Evolutionary conservation across 2,888 invertebrate species (phyloP).

Genomic region (Cryptus armator): DNA sequence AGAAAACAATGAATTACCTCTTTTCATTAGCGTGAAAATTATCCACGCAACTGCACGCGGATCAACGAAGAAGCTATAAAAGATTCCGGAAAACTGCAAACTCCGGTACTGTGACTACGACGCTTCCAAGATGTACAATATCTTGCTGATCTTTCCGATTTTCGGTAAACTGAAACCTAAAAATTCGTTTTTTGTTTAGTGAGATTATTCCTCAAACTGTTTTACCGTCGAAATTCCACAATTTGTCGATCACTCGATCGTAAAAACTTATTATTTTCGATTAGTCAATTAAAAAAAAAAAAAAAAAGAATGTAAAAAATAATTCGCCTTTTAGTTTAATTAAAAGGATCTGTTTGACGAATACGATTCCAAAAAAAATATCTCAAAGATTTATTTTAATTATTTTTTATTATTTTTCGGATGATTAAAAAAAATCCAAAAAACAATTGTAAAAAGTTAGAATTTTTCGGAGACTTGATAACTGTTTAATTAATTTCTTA

Average conservation of each 20-base stretch:
- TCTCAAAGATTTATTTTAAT: too few species aligned
- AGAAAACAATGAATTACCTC: slow-evolving; percentile 18
- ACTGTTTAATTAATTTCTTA: too few species aligned
- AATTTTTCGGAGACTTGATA: too few species aligned
- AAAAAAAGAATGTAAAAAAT: neutral
- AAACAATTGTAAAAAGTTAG: too few species aligned
- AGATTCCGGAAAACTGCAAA: neutral
- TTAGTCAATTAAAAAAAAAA: neutral
- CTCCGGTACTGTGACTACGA: neutral
- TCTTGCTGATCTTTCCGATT: slow-evolving; percentile 32
- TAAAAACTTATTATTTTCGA: slow-evolving; percentile 2
- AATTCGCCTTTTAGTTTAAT: too few species aligned
- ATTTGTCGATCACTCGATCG: neutral
- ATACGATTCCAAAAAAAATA: too few species aligned
- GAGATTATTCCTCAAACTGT: neutral
- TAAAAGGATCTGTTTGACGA: too few species aligned
- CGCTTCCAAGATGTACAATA: slow-evolving; percentile 39
- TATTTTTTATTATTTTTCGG: too few species aligned
- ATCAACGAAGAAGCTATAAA: slow-evolving; percentile 32
- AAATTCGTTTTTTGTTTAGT: slow-evolving; percentile 3
- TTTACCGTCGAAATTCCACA: neutral
- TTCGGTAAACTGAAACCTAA: slow-evolving; percentile 33
- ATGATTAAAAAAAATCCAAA: too few species aligned
- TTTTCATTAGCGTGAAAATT: slow-evolving; percentile 25
- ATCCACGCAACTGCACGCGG: slow-evolving; percentile 38